Evolutionary conservation across 2,113 vertebrate genomes (phyloP).

Genomic region (Oryzias melastigma): DNA sequence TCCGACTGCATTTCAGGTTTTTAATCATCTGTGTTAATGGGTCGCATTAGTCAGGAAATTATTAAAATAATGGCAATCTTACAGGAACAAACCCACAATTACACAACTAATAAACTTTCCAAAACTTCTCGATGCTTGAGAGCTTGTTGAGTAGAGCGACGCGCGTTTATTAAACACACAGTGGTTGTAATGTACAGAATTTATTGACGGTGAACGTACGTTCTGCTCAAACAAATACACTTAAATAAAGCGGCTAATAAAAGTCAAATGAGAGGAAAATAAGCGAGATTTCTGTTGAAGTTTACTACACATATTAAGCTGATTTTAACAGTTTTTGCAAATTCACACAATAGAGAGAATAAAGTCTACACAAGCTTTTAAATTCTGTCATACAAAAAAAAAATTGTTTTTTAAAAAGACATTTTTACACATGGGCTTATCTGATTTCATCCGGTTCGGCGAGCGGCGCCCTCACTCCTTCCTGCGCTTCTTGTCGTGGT

Average conservation of each 20-base stretch:
- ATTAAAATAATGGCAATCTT: slow-evolving; percentile 41
- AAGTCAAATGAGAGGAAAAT: slow-evolving; percentile 26
- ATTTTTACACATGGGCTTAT: not conserved
- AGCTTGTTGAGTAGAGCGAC: too few species aligned
- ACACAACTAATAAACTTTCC: slow-evolving; percentile 35
- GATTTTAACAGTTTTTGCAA: not conserved
- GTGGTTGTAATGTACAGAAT: slow-evolving; percentile 59
- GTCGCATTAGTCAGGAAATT: slow-evolving; percentile 36
- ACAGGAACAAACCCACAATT: slow-evolving; percentile 30
- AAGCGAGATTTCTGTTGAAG: not conserved
- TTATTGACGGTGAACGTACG: slow-evolving; percentile 17
- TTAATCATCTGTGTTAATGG: slow-evolving; percentile 62
- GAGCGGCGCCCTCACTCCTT: slow-evolving; percentile 83
- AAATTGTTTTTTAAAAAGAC: slow-evolving; percentile 9
- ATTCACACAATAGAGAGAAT: too few species aligned
- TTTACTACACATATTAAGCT: slow-evolving; percentile 1
- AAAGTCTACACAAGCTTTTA: not conserved
- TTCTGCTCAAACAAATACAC: slow-evolving; percentile 16
- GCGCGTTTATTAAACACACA: slow-evolving; percentile 2
- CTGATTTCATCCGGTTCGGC: not conserved
- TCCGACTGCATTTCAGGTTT: slow-evolving; percentile 46
- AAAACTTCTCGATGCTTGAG: not conserved
- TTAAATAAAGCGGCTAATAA: slow-evolving; percentile 25
- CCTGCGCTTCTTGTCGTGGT: slow-evolving; percentile 96
- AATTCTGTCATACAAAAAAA: slow-evolving; percentile 6